phyloP scores from a whole-genome alignment of 92 coral and sea anemone species.

The Porites cylindrica region DNA sequence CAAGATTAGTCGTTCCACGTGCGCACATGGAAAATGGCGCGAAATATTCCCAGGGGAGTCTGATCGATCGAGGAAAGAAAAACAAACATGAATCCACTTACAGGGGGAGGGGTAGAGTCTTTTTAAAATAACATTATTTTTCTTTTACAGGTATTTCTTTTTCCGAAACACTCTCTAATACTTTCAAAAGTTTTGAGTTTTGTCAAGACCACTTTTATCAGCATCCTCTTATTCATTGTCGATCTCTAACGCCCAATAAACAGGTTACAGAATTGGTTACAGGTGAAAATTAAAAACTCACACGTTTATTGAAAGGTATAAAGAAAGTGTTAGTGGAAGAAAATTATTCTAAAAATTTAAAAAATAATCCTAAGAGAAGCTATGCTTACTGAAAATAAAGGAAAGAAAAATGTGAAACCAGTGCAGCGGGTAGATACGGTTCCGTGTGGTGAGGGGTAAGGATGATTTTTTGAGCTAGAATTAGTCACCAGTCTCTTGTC shows the following conservation, averaged over 20 bases:
- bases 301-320: too few relatives aligned
- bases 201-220: too few relatives aligned
- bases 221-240: too few relatives aligned
- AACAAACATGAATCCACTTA: neutral
- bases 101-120: neutral
- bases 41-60: constrained; percentile 51
- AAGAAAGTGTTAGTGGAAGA: neutral
- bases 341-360: too few relatives aligned
- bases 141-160: too few relatives aligned
- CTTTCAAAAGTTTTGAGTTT: too few relatives aligned
- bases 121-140: neutral
- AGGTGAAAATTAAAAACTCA: too few relatives aligned
- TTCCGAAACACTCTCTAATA: too few relatives aligned
- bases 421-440: neutral
- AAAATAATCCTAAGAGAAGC: too few relatives aligned
- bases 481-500: neutral
- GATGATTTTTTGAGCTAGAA: neutral
- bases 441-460: constrained; percentile 2
- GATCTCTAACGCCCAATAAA: too few relatives aligned
- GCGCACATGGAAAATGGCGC: constrained; percentile 36
- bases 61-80: neutral
- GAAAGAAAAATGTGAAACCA: too few relatives aligned
- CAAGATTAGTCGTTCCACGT: neutral
- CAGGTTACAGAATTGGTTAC: too few relatives aligned
- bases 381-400: neutral